Base-by-base conservation (phyloP, 2,113 vertebrate genomes). In the Malaclemys terrapin region DNA sequence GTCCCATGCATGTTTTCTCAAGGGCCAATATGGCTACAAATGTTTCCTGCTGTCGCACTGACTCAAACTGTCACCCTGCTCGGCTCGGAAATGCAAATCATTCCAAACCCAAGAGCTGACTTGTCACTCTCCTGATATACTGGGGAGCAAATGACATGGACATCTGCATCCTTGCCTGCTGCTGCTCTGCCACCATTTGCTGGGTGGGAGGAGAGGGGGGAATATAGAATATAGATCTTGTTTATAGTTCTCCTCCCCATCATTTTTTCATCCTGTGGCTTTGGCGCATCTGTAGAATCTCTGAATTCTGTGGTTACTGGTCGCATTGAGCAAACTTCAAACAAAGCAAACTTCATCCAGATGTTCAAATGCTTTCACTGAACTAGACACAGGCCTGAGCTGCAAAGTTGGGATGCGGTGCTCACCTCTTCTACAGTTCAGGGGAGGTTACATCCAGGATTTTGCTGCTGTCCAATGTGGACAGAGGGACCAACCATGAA, bases 121-220 rank as follows among this genome's bases (percentile, higher is more conserved):
- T 88, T 97, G 96, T 96, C 96, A 94, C 85, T 88, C 65, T 90
- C 65, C 69, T 93, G 81, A 94, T 93, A 93, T 94, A 93, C 87
- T 22, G 72, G 85, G 31, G 49, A 97, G 88, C 79, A 96, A 97
- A 94, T 93, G 38, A 94, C 94, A 96, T 1, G 13, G 96, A 95
- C 93, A 97, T 95, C 93, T 95, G 92, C 93, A 96, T 97, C 91
- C 85, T 62, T 89, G 79, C 87, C 96, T 97, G 94, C 87, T 89
- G 38, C 80, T 1, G 10, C 81, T 93, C 93, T 93, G 89, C 90
- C 91, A 95, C 52, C 79, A 52, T 80, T 89, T 88, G 27, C 88
- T 93, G 87, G 75, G 62, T 80, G 85, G 72, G 62, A 53, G 62
- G 5, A 31, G 72, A 35, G 27, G 45, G 78, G 85, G 79, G 82